Base-by-base conservation (phyloP, 2,797 vertebrate species). In the Spinibarbus caldwelli region DNA sequence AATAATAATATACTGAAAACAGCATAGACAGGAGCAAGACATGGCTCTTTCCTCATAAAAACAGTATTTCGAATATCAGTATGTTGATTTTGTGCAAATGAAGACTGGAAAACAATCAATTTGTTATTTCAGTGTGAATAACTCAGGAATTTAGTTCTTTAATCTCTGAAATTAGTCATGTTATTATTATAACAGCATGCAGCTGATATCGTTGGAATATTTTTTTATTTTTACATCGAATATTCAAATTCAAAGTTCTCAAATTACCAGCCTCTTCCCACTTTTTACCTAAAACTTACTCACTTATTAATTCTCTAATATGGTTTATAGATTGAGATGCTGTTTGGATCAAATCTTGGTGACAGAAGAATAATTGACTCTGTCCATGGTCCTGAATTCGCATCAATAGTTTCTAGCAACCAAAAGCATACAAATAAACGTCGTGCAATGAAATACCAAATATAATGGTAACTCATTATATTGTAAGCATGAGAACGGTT, bases 311-410 rank as follows among this genome's bases (percentile, higher is more conserved):
- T 57, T 23, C 7, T 14, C 0, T 19, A 23, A 71, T 57, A 21
- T 21, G 21, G n/a, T 57, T 19, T 3, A 82, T 71, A 54, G 12
- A 29, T 15, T 21, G 34, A 54, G 23, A 67, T 38, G 31, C 7
- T 54, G 15, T 12, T 23, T 47, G n/a, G 21, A 38, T 73, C 5
- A 17, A 19, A 49, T 15, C 70, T n/a, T 47, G 1, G 23, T 11
- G 36, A 26, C 31, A 31, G n/a, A 17, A 43, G 67, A 45, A 62
- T 49, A 17, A 11, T 10, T 15, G 36, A 23, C 83, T 86, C 93
- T 95, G 92, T 94, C 94, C 91, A 12, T 91, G 92, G 94, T 94
- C 67, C 94, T 95, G 94, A 95, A 94, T 85, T 78, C 29, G 31
- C 2, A 31, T 10, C 14, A 12, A 38, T 5, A 41, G 67, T 38